These are phyloP conservation scores for Ommatoiulus sabulosus DNA, from an alignment of 2,888 invertebrate genomes.

Conservation along the genomic window DNA sequence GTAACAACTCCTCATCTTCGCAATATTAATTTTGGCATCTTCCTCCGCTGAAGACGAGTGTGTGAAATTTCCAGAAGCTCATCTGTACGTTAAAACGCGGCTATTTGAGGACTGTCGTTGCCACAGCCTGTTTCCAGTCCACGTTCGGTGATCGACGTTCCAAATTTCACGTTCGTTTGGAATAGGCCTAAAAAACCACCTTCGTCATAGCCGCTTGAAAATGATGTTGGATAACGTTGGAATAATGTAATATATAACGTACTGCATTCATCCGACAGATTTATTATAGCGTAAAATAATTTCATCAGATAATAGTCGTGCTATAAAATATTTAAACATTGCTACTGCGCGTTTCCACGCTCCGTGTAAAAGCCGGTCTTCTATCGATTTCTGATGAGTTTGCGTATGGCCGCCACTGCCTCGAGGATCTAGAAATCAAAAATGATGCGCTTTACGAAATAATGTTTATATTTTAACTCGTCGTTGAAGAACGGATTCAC, in stretches of 20 bases:
- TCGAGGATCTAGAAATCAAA: not conserved
- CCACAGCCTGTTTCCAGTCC: not conserved
- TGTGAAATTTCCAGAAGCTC: not conserved
- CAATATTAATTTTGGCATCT: not conserved
- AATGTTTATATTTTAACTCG: not conserved
- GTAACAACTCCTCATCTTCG: not conserved
- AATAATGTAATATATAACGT: not conserved
- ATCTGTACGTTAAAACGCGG: not conserved
- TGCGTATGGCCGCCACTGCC: not conserved
- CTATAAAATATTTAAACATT: not conserved
- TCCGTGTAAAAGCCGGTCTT: not conserved
- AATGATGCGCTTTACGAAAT: not conserved
- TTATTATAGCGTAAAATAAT: not conserved
- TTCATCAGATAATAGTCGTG: not conserved
- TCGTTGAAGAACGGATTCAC: not conserved
- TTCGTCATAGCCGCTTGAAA: not conserved
- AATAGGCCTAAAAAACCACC: conserved; percentile 19
- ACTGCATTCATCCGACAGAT: not conserved
- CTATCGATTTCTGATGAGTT: not conserved
- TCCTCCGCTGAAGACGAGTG: not conserved
- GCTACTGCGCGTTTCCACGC: not conserved
- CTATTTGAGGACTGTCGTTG: not conserved
- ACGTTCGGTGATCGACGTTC: not conserved
- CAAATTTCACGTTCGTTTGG: not conserved
- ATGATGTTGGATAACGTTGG: not conserved